Conservation (phyloP, 2,113 vertebrate species). For the Oryzias melastigma region DNA sequence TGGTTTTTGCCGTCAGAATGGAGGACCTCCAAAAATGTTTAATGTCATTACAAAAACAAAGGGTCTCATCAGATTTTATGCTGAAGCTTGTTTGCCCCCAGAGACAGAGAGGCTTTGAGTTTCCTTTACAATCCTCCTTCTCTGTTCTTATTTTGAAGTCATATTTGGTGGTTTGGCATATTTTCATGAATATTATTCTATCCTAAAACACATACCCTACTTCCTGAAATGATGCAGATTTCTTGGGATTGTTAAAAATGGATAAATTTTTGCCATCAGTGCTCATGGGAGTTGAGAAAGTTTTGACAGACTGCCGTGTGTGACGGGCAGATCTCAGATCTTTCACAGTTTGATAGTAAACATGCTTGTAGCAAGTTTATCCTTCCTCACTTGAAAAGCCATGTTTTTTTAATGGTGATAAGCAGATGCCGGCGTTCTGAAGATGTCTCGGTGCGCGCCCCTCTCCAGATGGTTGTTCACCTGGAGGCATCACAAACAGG, state of each 20-base stretch:
- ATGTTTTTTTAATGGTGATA: conserved; percentile 64
- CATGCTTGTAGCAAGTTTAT: conserved; percentile 37
- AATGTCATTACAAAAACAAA: conserved; percentile 30
- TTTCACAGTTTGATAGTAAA: conserved; percentile 38
- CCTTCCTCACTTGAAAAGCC: conserved; percentile 26
- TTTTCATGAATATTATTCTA: conserved; percentile 26
- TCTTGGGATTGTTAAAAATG: conserved; percentile 35
- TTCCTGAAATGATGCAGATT: conserved; percentile 21
- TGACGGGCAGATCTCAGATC: conserved; percentile 44
- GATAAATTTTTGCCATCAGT: conserved; percentile 35
- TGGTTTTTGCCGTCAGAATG: conserved; percentile 6
- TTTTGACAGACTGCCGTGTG: conserved; percentile 37
- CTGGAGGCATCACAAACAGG: conserved; percentile 43
- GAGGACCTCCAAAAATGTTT: conserved; percentile 23
- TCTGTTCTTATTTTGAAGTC: not conserved
- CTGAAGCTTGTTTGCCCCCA: conserved; percentile 14
- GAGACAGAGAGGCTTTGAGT: conserved; percentile 17
- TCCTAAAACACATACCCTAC: too few species aligned
- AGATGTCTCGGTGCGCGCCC: conserved; percentile 11
- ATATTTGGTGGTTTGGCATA: conserved; percentile 18
- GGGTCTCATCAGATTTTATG: conserved; percentile 27
- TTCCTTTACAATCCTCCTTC: not conserved
- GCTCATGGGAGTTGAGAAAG: conserved; percentile 25
- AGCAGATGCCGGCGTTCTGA: conserved; percentile 48
- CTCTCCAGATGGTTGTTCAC: conserved; percentile 68